Conservation (phyloP, 2,888 invertebrate species). For the Cistogaster globosa region DNA sequence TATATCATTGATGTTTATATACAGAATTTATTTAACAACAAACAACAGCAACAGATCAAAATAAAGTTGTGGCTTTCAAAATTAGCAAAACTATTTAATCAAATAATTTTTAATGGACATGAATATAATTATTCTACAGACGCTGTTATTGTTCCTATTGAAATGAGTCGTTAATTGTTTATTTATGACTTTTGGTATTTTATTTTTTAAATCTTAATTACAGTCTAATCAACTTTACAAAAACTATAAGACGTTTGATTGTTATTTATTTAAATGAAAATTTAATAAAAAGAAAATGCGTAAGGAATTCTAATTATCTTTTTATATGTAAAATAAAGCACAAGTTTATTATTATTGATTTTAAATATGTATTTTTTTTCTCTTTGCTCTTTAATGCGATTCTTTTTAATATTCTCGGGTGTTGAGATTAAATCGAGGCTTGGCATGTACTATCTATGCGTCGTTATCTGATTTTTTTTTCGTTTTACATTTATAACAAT, state of each 20-base stretch:
- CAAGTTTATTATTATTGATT: conserved; percentile 52
- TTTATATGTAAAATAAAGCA: conserved; percentile 25
- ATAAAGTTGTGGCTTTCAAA: conserved; percentile 1
- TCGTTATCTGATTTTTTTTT: conserved; percentile 1
- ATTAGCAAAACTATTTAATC: conserved; percentile 15
- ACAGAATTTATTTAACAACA: conserved; percentile 27
- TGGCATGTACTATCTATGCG: conserved; percentile 41
- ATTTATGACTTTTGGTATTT: conserved; percentile 35
- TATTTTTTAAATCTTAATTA: conserved; percentile 43
- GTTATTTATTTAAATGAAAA: conserved; percentile 44
- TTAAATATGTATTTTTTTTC: background rate
- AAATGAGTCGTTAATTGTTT: conserved; percentile 31
- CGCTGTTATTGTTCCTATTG: conserved; percentile 30
- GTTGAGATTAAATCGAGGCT: conserved; percentile 66
- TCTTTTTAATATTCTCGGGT: conserved; percentile 63
- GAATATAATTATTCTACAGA: conserved; percentile 28
- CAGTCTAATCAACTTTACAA: conserved; percentile 45
- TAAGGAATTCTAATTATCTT: conserved; percentile 56
- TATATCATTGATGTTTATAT: conserved; percentile 33
- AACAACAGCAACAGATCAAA: conserved; percentile 15
- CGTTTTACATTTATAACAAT: conserved; percentile 17
- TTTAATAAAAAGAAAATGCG: conserved; percentile 64
- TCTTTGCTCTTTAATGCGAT: background rate
- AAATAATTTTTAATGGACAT: conserved; percentile 24
- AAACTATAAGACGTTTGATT: conserved; percentile 22